Percentiles rank a stretch among this genome's conserved stretches.
These are phyloP conservation scores for Seriola rivoliana DNA, from an alignment of 2,113 vertebrate genomes.

Conservation along the genomic window DNA sequence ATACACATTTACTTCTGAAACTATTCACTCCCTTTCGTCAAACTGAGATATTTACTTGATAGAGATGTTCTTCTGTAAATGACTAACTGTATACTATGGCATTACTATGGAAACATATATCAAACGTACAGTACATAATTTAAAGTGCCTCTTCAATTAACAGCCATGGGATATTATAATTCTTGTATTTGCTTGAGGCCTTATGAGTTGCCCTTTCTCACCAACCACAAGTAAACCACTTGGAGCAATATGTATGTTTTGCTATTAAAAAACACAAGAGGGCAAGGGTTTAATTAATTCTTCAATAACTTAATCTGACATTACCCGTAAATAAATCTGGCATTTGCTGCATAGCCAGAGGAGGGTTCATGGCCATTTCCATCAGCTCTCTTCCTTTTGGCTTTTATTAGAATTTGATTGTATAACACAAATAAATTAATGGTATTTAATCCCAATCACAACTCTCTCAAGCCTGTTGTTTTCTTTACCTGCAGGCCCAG, in stretches of 20 bases:
- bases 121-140: background rate
- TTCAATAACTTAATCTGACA: background rate
- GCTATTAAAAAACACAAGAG: background rate
- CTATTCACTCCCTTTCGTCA: background rate
- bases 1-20: background rate
- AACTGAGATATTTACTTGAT: background rate
- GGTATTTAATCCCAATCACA: background rate
- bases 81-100: background rate
- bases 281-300: background rate
- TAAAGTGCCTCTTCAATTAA: background rate
- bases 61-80: background rate
- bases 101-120: background rate
- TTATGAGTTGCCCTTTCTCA: background rate
- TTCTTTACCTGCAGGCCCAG: conserved; percentile 80
- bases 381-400: background rate
- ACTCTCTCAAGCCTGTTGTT: background rate
- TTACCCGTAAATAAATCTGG: background rate
- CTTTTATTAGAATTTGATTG: background rate
- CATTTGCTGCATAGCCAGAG: background rate
- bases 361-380: background rate
- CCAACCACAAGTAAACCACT: background rate
- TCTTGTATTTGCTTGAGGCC: background rate
- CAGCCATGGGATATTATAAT: background rate
- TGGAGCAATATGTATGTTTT: background rate
- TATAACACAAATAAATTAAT: background rate